Evolutionary conservation across 2,113 vertebrate species (phyloP), one percentile per base, ranked within the genome.

Genomic region (Strigops habroptila): DNA sequence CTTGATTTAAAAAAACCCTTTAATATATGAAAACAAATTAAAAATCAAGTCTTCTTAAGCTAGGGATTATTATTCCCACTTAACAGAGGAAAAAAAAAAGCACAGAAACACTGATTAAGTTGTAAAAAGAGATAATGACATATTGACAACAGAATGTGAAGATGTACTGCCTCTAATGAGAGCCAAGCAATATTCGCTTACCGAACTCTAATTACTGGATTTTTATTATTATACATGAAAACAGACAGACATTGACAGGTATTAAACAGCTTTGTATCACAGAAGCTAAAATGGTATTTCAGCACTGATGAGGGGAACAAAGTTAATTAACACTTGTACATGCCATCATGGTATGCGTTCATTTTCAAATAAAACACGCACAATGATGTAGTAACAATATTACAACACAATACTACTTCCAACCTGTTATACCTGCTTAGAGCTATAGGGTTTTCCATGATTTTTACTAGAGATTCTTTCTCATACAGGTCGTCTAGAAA

Each of bases 41-140:
- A 70, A 95, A 95, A 84, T 35, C 35, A 59, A 75, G 67, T 18
- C 4, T 68, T 80, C 91, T 91, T 24, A 60, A 90, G 55, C 23
- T 30, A 82, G 18, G 51, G 9, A 85, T 75, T 87, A 81, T 63
- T 73, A 83, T 22, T 67, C 37, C 33, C 60, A 55, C 21, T 86
- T 91, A 62, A 31, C 37, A 70, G 23, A 35, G 17, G 7, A 33
- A 13, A 73, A 52, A 80, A 55, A 87, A n/a, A 85, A 59, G 5
- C 14, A 57, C 10, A 89, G 69, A 89, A 88, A 81, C 71, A 86
- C 2, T 48, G 51, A 90, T 88, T 92, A 88, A 88, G 43, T 55
- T 79, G n/a, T 94, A 37, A 70, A 93, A 79, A 79, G 30, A 82
- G 46, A 79, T 43, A 75, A 93, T 48, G 33, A 79, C 19, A 67